Conservation (phyloP, 2,888 invertebrate genomes). For the Physocephala rufipes region DNA sequence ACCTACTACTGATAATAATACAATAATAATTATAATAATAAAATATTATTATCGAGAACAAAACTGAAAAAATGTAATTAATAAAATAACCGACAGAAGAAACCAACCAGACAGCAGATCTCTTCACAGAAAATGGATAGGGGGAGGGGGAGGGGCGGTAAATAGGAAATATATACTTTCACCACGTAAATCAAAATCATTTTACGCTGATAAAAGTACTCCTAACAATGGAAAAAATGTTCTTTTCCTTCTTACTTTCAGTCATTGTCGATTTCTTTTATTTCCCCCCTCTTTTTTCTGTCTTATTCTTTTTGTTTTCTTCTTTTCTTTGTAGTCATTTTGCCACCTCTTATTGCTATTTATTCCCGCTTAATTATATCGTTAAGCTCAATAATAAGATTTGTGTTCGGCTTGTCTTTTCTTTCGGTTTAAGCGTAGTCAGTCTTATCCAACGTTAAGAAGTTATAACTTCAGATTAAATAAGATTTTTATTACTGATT, state of each 20-base stretch:
- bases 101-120: too few relatives aligned
- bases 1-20: not conserved
- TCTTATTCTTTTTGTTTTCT: not conserved
- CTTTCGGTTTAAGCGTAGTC: not conserved
- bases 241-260: not conserved
- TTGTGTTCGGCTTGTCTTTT: not conserved
- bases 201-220: constrained; percentile 28
- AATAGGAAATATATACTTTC: too few relatives aligned
- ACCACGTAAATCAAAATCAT: constrained; percentile 26
- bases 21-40: too few relatives aligned
- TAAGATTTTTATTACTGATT: not conserved
- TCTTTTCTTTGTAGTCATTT: not conserved
- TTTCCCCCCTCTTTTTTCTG: not conserved
- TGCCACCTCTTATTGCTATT: not conserved
- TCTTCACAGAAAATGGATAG: too few relatives aligned
- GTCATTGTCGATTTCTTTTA: not conserved
- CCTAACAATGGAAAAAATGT: not conserved
- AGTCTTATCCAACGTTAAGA: not conserved
- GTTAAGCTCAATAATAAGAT: not conserved
- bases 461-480: not conserved
- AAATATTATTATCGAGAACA: too few relatives aligned
- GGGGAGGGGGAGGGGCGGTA: not conserved
- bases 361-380: not conserved
- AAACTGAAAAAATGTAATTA: too few relatives aligned
- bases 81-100: too few relatives aligned